Percentiles rank a stretch among this genome's conserved stretches.
Conservation (phyloP, 2,113 vertebrate species). For the Tichodroma muraria region DNA sequence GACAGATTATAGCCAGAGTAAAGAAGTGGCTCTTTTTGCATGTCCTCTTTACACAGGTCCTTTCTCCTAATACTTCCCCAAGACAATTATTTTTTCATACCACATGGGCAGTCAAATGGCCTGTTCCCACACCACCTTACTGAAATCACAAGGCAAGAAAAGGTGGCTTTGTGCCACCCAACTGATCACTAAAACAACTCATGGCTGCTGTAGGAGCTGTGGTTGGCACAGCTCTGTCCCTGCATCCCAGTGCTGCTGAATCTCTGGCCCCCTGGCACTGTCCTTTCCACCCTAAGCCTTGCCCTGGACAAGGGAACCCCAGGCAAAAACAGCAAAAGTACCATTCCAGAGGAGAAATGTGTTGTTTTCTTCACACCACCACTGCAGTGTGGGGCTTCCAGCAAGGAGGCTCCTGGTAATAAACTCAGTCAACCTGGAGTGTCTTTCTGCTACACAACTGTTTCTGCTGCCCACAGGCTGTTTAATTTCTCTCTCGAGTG, state of each 20-base stretch:
- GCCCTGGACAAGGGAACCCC: background rate
- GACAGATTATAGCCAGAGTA: background rate
- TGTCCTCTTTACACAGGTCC: background rate
- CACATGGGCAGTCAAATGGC: fast-evolving
- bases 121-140: background rate
- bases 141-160: background rate
- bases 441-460: background rate
- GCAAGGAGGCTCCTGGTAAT: background rate
- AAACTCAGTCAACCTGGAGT: background rate
- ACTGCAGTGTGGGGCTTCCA: fast-evolving
- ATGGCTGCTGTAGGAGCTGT: background rate
- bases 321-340: background rate
- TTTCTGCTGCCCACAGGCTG: background rate
- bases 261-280: fast-evolving
- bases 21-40: background rate
- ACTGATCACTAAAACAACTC: background rate
- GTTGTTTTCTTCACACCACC: background rate
- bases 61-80: background rate
- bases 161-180: background rate
- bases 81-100: background rate
- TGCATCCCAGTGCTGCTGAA: background rate
- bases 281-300: background rate
- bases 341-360: background rate
- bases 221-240: background rate
- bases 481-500: background rate